Percentiles rank a stretch among this genome's conserved stretches.
phyloP scores from a whole-genome alignment of 2,888 invertebrate species.

The Zaprionus bogoriensis region DNA sequence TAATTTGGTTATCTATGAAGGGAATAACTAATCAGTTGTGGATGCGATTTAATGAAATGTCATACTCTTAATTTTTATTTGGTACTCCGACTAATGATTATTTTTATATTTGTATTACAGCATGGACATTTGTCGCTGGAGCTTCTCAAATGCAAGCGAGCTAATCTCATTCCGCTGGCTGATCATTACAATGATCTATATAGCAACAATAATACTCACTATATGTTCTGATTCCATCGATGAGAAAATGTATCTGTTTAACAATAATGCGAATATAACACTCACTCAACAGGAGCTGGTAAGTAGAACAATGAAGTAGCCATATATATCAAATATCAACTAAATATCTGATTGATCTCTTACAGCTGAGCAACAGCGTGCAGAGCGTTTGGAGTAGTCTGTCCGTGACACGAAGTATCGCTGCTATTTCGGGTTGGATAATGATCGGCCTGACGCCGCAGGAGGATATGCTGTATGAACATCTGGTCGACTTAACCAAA shows the following conservation, averaged over 20 bases:
- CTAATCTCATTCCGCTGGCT: slow-evolving; percentile 83
- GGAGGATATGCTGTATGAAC: slow-evolving; percentile 84
- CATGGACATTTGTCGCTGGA: slow-evolving; percentile 83
- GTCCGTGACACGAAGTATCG: slow-evolving; percentile 84
- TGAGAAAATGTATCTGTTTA: slow-evolving; percentile 79
- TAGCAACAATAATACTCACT: slow-evolving; percentile 83
- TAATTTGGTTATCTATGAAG: too few relatives aligned
- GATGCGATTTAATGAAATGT: too few relatives aligned
- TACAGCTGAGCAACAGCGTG: slow-evolving; percentile 83
- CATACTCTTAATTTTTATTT: too few relatives aligned
- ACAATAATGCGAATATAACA: slow-evolving; percentile 80
- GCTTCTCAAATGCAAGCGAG: slow-evolving; percentile 81
- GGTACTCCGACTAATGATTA: neutral
- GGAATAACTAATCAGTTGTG: too few relatives aligned
- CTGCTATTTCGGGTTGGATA: slow-evolving; percentile 85
- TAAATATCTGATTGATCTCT: neutral
- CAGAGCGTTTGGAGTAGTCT: slow-evolving; percentile 84
- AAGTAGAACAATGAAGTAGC: slow-evolving; percentile 22
- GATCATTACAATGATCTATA: slow-evolving; percentile 83
- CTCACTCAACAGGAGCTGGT: slow-evolving; percentile 82
- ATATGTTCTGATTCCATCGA: slow-evolving; percentile 83
- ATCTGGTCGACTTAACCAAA: slow-evolving; percentile 83
- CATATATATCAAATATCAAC: neutral
- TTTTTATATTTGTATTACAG: slow-evolving; percentile 58
- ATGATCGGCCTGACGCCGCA: slow-evolving; percentile 84